Evolutionary conservation across 2,113 vertebrate genomes (phyloP), one percentile per base, ranked within the genome.

Genomic region (Progne subis): DNA sequence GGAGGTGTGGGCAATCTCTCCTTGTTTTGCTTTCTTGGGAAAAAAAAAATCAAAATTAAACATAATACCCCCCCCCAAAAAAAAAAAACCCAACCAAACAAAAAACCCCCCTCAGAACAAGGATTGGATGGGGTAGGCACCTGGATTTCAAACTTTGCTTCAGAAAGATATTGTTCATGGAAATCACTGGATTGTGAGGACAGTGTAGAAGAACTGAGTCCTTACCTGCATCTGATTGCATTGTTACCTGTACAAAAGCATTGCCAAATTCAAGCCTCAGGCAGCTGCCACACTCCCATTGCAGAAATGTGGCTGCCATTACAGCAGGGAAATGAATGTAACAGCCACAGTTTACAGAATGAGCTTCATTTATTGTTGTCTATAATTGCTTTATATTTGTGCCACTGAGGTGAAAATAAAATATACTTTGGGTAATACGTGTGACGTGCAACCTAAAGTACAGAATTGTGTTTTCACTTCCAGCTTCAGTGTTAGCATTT

Each of bases 61-160:
- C 10, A 18, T 25, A 43, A 28, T 23, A 31, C 4, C 2, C 8
- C 13, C 8, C 1, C 37, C 9, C 8, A 37, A 2, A 34, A 46
- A 65, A 34, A 17, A 37, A 7, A 37, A 37, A 37, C 37, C 37
- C 37, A 37, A 37, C 37, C 37, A 37, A 37, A 37, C 37, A 37
- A 37, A 37, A 37, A 37, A 37, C 37, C 37, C 37, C 37, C 2
- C 18, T 55, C 56, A 49, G 43, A 37, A 2, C 15, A 57, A 47
- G 7, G 8, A 21, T 4, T n/a, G 12, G 37, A 25, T 71, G 21
- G 9, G 55, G 20, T 28, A 39, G 34, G 28, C 7, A 18, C 12
- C 11, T 57, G 19, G 19, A 39, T 52, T 85, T 82, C 29, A 59
- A n/a, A 49, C 14, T 47, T 84, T 19, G 20, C 13, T 81, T 72